Evolutionary conservation across 2,888 invertebrate species (phyloP).

Genomic region (Cataglyphis albicans): DNA sequence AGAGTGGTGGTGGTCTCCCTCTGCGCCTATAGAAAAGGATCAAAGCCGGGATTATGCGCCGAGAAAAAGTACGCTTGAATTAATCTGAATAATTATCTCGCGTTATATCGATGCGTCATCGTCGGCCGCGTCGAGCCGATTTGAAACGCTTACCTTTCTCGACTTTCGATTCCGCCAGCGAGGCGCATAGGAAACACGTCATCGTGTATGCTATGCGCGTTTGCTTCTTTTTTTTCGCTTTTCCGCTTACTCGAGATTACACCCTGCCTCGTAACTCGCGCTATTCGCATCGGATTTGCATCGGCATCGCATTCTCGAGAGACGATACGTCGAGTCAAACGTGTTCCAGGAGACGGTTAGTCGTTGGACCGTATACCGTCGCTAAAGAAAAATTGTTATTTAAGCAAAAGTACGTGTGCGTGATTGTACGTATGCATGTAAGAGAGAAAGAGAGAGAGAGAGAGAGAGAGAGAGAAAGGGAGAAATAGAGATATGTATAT

Average conservation of each 20-base stretch:
- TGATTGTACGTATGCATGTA: conserved; percentile 2
- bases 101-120: neutral
- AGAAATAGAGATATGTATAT: conserved; percentile 35
- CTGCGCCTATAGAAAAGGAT: conserved; percentile 40
- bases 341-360: conserved; percentile 69
- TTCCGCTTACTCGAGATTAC: neutral
- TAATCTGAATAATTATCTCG: conserved; percentile 56
- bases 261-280: conserved; percentile 30
- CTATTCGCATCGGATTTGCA: conserved; percentile 45
- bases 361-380: conserved; percentile 67
- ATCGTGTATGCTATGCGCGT: conserved; percentile 11
- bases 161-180: conserved; percentile 29
- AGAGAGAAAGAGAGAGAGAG: conserved; percentile 10
- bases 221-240: neutral
- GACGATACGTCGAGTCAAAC: conserved; percentile 64
- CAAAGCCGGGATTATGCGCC: conserved; percentile 53
- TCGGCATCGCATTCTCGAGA: conserved; percentile 46
- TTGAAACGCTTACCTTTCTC: conserved; percentile 44
- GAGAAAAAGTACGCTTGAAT: conserved; percentile 57
- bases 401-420: conserved; percentile 37
- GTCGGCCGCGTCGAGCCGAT: conserved; percentile 31
- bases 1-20: conserved; percentile 14
- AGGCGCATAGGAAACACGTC: conserved; percentile 23
- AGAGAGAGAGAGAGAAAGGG: conserved; percentile 23
- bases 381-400: conserved; percentile 68